A percentile compares a stretch with the other conserved stretches of the same genome.
phyloP scores from a whole-genome alignment of 23 tunicate genomes.

The Halocynthia aurantium region DNA sequence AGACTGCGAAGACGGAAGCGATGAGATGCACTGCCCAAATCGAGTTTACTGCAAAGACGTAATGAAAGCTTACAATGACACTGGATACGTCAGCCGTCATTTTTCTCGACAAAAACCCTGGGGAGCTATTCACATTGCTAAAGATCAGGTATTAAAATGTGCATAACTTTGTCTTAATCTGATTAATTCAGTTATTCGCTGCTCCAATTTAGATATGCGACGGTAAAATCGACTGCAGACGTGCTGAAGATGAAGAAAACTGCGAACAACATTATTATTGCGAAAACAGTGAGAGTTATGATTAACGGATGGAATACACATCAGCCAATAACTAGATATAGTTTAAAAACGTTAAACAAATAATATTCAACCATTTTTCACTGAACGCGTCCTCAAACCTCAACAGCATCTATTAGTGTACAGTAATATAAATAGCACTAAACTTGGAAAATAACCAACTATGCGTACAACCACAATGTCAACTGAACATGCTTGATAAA shows the following conservation, averaged over 20 bases:
- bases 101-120: too few relatives aligned
- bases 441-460: too few relatives aligned
- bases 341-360: too few relatives aligned
- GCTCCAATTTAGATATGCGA: slow-evolving; percentile 9
- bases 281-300: slow-evolving; percentile 2
- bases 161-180: neutral
- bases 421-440: too few relatives aligned
- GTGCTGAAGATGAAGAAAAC: slow-evolving; percentile 12
- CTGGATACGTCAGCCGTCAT: neutral
- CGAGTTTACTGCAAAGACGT: slow-evolving; percentile 28
- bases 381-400: too few relatives aligned
- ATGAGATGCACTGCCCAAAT: slow-evolving; percentile 25
- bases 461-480: too few relatives aligned
- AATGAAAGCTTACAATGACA: neutral
- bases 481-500: too few relatives aligned
- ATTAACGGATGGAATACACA: neutral
- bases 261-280: slow-evolving; percentile 22
- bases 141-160: slow-evolving; percentile 13
- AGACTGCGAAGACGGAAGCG: slow-evolving; percentile 37
- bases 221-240: slow-evolving; percentile 22
- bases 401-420: too few relatives aligned
- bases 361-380: too few relatives aligned
- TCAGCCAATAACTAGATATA: neutral
- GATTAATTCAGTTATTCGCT: neutral
- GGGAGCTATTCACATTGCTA: slow-evolving; percentile 24